Conservation (phyloP, 2,113 vertebrate genomes). For the Corythoichthys intestinalis region DNA sequence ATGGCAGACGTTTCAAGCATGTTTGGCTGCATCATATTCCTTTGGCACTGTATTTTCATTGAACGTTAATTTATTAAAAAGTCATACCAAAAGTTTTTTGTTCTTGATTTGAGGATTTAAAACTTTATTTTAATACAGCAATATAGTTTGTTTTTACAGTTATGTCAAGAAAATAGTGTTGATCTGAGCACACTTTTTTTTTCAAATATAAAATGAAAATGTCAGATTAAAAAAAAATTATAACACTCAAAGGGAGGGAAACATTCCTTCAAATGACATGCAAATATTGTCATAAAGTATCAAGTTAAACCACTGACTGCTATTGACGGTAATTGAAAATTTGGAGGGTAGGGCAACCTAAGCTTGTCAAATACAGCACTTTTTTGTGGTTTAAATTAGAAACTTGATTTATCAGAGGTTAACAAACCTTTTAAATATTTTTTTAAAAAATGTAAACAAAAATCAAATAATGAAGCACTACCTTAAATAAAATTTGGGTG, state of each 20-base stretch:
- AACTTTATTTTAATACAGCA: slow-evolving; percentile 56
- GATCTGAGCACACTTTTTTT: slow-evolving; percentile 46
- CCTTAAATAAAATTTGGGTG: too few relatives aligned
- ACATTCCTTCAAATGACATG: not conserved
- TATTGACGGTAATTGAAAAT: too few relatives aligned
- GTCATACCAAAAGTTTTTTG: slow-evolving; percentile 59
- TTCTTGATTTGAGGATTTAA: not conserved
- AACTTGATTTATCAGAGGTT: too few relatives aligned
- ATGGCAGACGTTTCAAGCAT: slow-evolving; percentile 89
- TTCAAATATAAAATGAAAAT: slow-evolving; percentile 59
- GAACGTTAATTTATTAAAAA: slow-evolving; percentile 99
- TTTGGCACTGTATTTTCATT: slow-evolving; percentile 99
- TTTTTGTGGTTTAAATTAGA: too few relatives aligned
- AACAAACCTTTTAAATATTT: too few relatives aligned
- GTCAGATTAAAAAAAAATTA: slow-evolving; percentile 7
- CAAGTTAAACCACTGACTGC: not conserved
- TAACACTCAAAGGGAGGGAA: not conserved
- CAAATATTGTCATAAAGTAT: not conserved
- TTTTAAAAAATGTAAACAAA: too few relatives aligned
- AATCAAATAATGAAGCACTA: too few relatives aligned
- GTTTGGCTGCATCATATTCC: slow-evolving; percentile 95
- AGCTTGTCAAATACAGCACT: too few relatives aligned
- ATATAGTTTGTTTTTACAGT: slow-evolving; percentile 47
- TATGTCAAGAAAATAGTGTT: slow-evolving; percentile 66
- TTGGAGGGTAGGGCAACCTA: too few relatives aligned